Evolutionary conservation across 2,113 vertebrate genomes (phyloP).

Genomic region (Panthera uncia): DNA sequence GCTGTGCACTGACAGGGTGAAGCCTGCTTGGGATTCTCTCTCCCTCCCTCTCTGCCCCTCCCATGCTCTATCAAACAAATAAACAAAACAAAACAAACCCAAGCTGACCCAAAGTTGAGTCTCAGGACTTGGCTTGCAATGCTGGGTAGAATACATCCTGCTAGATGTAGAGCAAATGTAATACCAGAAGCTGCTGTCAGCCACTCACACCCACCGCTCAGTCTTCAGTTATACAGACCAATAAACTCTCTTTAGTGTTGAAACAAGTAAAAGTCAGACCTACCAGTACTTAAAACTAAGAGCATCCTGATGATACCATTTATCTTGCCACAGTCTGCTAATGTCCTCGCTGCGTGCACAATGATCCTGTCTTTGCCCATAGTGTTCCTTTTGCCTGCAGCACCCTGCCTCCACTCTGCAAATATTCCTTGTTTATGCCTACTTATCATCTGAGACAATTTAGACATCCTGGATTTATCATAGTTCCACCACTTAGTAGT

Average conservation of each 20-base stretch:
- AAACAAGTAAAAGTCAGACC: background rate
- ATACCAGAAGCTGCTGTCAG: background rate
- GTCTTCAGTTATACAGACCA: background rate
- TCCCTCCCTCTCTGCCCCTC: no score
- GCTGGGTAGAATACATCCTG: background rate
- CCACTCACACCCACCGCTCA: background rate
- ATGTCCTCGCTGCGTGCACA: background rate
- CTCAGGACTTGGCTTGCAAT: background rate
- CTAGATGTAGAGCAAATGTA: background rate
- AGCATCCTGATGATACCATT: background rate
- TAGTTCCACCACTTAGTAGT: background rate
- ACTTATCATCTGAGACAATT: background rate
- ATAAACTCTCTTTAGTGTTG: background rate
- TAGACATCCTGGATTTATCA: background rate
- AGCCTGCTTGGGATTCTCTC: no score
- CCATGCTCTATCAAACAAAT: no score
- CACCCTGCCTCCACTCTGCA: background rate
- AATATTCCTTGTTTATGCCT: background rate
- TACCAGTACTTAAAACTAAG: background rate
- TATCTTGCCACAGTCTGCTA: background rate
- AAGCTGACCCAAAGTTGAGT: background rate
- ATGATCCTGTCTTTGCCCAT: background rate
- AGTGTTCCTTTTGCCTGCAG: background rate
- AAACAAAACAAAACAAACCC: background rate
- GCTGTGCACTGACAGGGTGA: no score